phyloP scores from a whole-genome alignment of 2,113 vertebrate genomes.

The Meleagris gallopavo region DNA sequence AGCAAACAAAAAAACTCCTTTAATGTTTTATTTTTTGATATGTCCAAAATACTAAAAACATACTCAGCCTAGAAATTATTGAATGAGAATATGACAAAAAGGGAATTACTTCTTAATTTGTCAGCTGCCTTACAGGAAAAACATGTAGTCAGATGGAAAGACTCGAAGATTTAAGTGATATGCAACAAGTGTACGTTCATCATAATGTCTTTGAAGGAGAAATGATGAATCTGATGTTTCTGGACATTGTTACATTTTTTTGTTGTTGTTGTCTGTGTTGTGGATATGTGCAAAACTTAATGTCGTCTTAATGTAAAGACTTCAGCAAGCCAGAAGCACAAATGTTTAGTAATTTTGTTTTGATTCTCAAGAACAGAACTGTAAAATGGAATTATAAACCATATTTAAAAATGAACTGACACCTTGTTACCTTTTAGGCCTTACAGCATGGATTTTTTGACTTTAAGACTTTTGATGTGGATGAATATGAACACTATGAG shows the following conservation, averaged over 20 bases:
- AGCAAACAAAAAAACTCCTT: background rate
- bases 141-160: background rate
- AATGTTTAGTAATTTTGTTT: background rate
- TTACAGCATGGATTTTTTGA: conserved; percentile 95
- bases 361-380: background rate
- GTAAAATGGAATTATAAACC: background rate
- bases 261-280: conserved; percentile 30
- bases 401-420: conserved; percentile 38
- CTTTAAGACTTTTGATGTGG: conserved; percentile 95
- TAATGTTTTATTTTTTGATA: background rate
- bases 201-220: background rate
- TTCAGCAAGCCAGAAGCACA: background rate
- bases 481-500: conserved; percentile 99
- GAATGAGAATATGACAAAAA: conserved; percentile 8
- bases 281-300: conserved; percentile 7
- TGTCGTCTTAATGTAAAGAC: background rate
- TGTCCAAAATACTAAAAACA: background rate
- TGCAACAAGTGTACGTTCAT: background rate
- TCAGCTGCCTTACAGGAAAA: background rate
- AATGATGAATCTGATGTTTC: background rate
- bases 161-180: background rate
- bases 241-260: background rate
- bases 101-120: conserved; percentile 19
- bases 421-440: conserved; percentile 84
- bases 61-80: background rate